Evolutionary conservation across 1,140 invertebrate genomes (phyloP).

Genomic region (Aphelinus certus): DNA sequence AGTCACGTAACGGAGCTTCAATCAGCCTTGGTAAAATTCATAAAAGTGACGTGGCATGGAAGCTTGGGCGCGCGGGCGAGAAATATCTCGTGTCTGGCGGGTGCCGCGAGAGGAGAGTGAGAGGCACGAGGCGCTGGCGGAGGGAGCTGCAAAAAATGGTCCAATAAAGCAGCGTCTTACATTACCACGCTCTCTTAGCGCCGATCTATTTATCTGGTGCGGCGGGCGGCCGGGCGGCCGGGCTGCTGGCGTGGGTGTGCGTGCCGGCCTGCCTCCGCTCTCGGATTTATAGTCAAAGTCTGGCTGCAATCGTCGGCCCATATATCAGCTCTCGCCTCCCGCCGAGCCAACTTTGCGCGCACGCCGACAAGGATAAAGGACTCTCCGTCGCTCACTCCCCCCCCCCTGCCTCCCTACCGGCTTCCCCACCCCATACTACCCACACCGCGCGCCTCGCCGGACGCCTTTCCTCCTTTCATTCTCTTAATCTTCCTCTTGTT

Average conservation of each 20-base stretch:
- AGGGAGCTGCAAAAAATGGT: no score
- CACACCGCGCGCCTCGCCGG: conserved; percentile 17
- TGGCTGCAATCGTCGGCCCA: conserved; percentile 51
- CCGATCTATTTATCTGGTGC: conserved; percentile 36
- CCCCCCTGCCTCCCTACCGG: background rate
- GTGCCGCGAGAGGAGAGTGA: background rate
- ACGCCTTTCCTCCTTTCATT: conserved; percentile 37
- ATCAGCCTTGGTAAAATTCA: no score
- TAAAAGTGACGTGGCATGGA: no score
- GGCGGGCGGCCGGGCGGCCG: background rate
- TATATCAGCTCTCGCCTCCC: conserved; percentile 42
- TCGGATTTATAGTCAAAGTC: conserved; percentile 54
- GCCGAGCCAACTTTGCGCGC: background rate
- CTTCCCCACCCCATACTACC: conserved; percentile 23
- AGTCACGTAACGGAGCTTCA: no score
- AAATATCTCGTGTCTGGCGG: no score
- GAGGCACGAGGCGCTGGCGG: no score
- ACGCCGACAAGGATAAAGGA: conserved; percentile 46
- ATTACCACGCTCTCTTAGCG: conserved; percentile 31
- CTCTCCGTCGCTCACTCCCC: conserved; percentile 40
- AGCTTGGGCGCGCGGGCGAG: background rate
- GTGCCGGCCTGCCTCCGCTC: background rate
- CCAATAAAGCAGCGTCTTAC: conserved; percentile 36
- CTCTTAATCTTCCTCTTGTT: conserved; percentile 43
- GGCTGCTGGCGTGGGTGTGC: conserved; percentile 8